phyloP scores from a whole-genome alignment of 1,140 invertebrate species.

The Hormaphis cornu region DNA sequence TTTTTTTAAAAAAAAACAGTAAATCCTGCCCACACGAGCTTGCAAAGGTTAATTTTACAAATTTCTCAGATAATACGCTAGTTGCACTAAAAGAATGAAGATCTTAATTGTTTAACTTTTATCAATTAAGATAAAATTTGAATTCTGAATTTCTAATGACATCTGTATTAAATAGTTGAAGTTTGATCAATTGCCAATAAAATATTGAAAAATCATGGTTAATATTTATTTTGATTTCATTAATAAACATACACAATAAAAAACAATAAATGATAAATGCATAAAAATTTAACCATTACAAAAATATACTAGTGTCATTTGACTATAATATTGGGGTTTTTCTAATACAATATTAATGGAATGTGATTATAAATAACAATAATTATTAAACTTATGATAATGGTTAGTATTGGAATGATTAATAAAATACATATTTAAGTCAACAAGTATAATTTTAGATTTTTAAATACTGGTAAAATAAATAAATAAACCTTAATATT shows the following conservation, averaged over 20 bases:
- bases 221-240: constrained; percentile 26
- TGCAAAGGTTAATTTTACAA: too few relatives aligned
- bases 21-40: too few relatives aligned
- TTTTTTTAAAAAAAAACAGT: too few relatives aligned
- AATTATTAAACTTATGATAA: not conserved
- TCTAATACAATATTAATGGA: not conserved
- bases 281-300: constrained; percentile 7
- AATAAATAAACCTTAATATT: not conserved
- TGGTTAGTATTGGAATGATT: not conserved
- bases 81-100: too few relatives aligned
- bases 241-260: constrained; percentile 6
- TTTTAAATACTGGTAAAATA: not conserved
- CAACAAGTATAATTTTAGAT: not conserved
- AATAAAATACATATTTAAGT: not conserved
- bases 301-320: not conserved
- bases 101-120: too few relatives aligned
- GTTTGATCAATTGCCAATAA: not conserved
- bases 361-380: not conserved
- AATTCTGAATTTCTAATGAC: too few relatives aligned
- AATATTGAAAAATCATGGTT: not conserved
- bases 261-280: too few relatives aligned
- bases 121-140: too few relatives aligned
- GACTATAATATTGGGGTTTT: not conserved
- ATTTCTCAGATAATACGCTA: too few relatives aligned
- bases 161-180: too few relatives aligned